phyloP scores from a whole-genome alignment of 2,797 vertebrate genomes.

The Agapornis canus region DNA sequence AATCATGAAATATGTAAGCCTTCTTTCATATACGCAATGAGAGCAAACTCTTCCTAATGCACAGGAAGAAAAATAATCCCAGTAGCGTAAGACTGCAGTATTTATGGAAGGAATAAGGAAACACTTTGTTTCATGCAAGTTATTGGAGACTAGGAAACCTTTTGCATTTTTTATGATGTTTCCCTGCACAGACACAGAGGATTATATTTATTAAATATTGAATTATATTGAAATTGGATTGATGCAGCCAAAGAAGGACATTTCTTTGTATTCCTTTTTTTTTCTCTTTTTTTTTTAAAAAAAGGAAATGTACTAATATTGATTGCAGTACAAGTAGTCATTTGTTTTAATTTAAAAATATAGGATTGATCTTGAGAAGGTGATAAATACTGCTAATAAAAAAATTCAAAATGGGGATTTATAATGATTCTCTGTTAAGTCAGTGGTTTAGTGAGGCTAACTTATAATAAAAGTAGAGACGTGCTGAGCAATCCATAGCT shows the following conservation, averaged over 20 bases:
- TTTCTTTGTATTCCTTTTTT: constrained; percentile 70
- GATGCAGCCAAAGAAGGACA: constrained; percentile 70
- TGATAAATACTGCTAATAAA: constrained; percentile 79
- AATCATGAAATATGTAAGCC: constrained; percentile 70
- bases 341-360: constrained; percentile 81
- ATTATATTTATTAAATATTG: constrained; percentile 79
- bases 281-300: constrained; percentile 36
- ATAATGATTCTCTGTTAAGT: constrained; percentile 67
- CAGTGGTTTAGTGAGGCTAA: constrained; percentile 57
- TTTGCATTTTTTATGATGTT: constrained; percentile 76
- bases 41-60: constrained; percentile 51
- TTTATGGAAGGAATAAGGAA: constrained; percentile 66
- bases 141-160: constrained; percentile 64
- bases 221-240: constrained; percentile 77
- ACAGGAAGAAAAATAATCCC: not conserved
- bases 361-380: constrained; percentile 77
- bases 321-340: constrained; percentile 70
- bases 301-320: constrained; percentile 75
- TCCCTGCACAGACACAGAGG: constrained; percentile 68
- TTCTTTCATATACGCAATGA: constrained; percentile 51
- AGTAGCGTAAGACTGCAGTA: constrained; percentile 45
- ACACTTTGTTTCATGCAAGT: constrained; percentile 58
- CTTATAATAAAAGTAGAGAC: constrained; percentile 50
- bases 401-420: constrained; percentile 69
- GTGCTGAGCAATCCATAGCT: constrained; percentile 30